Evolutionary conservation across 37 sponge, comb jelly and placozoan species (phyloP), one percentile per base, ranked within the genome.

Genomic region (Oscarella lobularis): DNA sequence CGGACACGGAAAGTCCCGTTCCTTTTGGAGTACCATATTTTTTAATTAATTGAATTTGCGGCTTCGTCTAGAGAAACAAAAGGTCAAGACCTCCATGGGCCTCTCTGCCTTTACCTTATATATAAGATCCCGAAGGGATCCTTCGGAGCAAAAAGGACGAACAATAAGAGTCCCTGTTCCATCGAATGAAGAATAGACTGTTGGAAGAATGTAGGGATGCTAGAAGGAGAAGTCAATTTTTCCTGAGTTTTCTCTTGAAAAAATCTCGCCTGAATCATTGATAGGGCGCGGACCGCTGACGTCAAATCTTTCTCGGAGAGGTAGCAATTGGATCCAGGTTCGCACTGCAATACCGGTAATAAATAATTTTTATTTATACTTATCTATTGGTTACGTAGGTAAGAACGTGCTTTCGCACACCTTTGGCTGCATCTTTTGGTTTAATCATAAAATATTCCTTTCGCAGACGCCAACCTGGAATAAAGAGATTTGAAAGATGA

Each of bases 371-470:
- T 48, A 9, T 48, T 27, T 48, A 9, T 48, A 48, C 60, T 48
- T 27, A 48, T 27, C 60, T 48, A 20, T 48, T 48, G 60, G 60
- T 20, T 48, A 91, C 92, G 84, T 82, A 85, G 32, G 89, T 65
- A 2, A 92, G 73, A 2, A 92, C 31, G 33, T 84, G 78, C 9
- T 82, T 76, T 31, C 72, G n/a, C n/a, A n/a, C 37, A 3, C 35
- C 30, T n/a, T 81, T 85, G 14, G 78, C 37, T 38, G 76, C 33
- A 9, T 37, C 67, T 74, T 78, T 80, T 38, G 48, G 78, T 3
- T 67, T 37, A 38, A 92, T 83, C 35, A 92, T 54, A 67, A 82
- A 92, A 36, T 88, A 92, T 67, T 92, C 85, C 74, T 88, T 92
- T 38, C 86, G 40, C 1, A 85, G 37, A 38, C 93, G 69, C 86